Evolutionary conservation across 1,140 invertebrate genomes (phyloP), one percentile per base, ranked within the genome.

Genomic region (Ericerus pela): DNA sequence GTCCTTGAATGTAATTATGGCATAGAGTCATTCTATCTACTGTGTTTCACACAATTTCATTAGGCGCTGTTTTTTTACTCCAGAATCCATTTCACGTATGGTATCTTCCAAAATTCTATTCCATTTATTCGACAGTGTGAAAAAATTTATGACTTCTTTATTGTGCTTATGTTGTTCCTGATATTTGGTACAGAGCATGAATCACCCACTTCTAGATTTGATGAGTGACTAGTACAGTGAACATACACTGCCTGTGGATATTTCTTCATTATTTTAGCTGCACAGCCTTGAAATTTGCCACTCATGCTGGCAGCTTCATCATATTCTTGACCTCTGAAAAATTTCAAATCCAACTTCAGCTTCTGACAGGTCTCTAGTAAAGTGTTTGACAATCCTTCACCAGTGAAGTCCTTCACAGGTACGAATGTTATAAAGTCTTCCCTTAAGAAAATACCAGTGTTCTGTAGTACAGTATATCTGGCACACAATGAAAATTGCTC

Each of bases 271-370:
- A 53, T 31, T 33, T 53, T 53, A 22, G 30, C 29, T 22, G 30
- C 29, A 53, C 29, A 33, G 1, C 51, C 51, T 28, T 53, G 22
- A 31, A 53, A 53, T 22, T 53, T 14, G 30, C 51, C 51, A 6
- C 51, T 53, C 30, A 53, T 33, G 30, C 29, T 31, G n/a, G 28
- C 3, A 1, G 51, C 51, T 28, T 22, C 29, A n/a, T 33, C 51
- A 53, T 53, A 53, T 11, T 22, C 53, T 54, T 54, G 53, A n/a
- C 53, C 31, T 54, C 31, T 54, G 20, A 54, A 24, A 37, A 36
- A 26, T 0, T 4, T 11, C 22, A 54, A 3, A 10, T 54, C 38
- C 27, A 54, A 26, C 22, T 53, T 26, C 33, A 0, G 33, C 24
- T 53, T 54, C 11, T 26, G 18, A 36, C 30, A 36, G 33, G 38